Evolutionary conservation across 1,140 invertebrate species (phyloP).

Genomic region (Cydia fagiglandana): DNA sequence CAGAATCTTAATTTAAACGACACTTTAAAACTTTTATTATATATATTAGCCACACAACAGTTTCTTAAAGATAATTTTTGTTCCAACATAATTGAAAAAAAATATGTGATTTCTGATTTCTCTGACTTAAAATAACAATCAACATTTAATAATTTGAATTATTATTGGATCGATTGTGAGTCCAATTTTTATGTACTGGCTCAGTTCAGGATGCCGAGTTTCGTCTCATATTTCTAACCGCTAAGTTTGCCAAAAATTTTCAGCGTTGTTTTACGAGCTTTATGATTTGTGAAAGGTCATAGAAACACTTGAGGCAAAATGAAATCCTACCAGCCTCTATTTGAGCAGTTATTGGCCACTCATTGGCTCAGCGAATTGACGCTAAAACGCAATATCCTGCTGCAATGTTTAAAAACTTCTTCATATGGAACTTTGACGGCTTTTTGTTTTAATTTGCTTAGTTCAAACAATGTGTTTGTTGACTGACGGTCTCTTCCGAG

Average conservation of each 20-base stretch:
- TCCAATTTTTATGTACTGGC: background rate
- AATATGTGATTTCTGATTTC: too few relatives aligned
- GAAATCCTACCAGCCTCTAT: slow-evolving; percentile 57
- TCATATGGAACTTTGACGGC: slow-evolving; percentile 27
- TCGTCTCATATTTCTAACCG: slow-evolving; percentile 2
- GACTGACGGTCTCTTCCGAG: slow-evolving; percentile 30
- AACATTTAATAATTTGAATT: background rate
- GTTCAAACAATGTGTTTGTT: slow-evolving; percentile 20
- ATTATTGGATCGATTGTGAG: background rate
- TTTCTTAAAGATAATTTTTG: too few relatives aligned
- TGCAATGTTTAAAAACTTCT: slow-evolving; percentile 32
- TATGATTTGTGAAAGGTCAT: slow-evolving; percentile 30
- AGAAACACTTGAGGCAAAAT: slow-evolving; percentile 47
- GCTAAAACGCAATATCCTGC: slow-evolving; percentile 67
- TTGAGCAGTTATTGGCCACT: slow-evolving; percentile 70
- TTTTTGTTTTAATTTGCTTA: slow-evolving; percentile 31
- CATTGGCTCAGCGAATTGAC: slow-evolving; percentile 55
- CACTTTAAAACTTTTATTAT: too few relatives aligned
- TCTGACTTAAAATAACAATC: too few relatives aligned
- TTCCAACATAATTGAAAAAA: too few relatives aligned
- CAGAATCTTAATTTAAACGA: too few relatives aligned
- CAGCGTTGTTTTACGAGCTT: slow-evolving; percentile 14
- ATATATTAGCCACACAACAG: too few relatives aligned
- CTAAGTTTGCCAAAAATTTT: slow-evolving; percentile 15
- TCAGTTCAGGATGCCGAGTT: background rate